Base-by-base conservation (phyloP, 2,888 invertebrate genomes). In the Drosophila greeni region DNA sequence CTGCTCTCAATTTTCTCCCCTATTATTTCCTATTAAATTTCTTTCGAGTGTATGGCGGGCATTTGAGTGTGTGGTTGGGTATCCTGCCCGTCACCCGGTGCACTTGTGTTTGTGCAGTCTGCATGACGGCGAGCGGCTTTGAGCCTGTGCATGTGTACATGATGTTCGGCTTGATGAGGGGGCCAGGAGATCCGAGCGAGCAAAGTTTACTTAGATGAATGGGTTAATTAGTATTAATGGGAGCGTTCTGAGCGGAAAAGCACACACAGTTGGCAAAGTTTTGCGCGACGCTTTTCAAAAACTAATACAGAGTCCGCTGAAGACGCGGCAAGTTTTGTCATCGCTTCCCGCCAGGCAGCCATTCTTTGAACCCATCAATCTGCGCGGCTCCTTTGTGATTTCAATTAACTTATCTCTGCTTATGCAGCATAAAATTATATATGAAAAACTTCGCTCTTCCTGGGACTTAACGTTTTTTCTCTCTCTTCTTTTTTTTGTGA, bases 21-120 rank as follows among this genome's bases (percentile, higher is more conserved):
- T 12, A 12, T 8, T 14, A 12, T 18, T 18, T 52, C 18, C 18
- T 12, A 7, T 12, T 16, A 11, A 18, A 16, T 23, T 45, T 45
- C n/a, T 18, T n/a, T n/a, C 16, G n/a, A 56, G 59, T 73, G 70
- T 60, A 36, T 40, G 24, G 47, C 47, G 31, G 51, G 60, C 65
- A 54, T 11, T 12, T 40, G 14, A 8, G 11, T 37, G 29, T 23
- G 29, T 34, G 40, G 31, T n/a, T 42, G 29, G 20, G 23, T 49
- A 9, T 26, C 26, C 7, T 23, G 33, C 7, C 26, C 56, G 33
- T 37, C 68, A 55, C 57, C 70, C 70, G 62, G 20, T 68, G 74
- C 55, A 66, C 52, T 82, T 79, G 76, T 79, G 47, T 72, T 73
- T 79, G 79, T 75, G 82, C 76, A 82, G 82, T 58, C 64, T 71